Conservation (phyloP, 1,140 invertebrate genomes). For the Metaphire vulgaris region DNA sequence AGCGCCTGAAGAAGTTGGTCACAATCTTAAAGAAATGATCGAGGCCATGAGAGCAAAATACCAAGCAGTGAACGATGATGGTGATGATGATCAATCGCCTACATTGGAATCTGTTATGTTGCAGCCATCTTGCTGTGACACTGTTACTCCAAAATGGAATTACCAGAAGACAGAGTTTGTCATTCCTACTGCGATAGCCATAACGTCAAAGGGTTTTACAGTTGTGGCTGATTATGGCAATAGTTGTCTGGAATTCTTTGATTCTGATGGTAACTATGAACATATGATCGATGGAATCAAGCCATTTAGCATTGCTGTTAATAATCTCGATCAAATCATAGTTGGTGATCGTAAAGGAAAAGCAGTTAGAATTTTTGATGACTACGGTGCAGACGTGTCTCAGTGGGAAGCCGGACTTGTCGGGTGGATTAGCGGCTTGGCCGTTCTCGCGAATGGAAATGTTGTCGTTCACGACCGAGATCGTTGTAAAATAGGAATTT, state of each 20-base stretch:
- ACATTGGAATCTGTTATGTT: not conserved
- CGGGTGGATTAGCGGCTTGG: conserved; percentile 23
- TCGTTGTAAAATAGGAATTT: conserved; percentile 6
- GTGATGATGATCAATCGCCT: not conserved
- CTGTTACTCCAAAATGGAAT: not conserved
- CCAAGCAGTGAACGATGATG: not conserved
- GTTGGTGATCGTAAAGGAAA: conserved; percentile 22
- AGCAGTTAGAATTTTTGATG: conserved; percentile 20
- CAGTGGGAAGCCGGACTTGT: conserved; percentile 16
- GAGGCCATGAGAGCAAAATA: not conserved
- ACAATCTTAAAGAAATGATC: not conserved
- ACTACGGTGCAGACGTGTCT: not conserved
- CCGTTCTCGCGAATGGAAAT: conserved; percentile 9
- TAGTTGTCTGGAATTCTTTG: conserved; percentile 16
- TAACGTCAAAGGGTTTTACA: conserved; percentile 11
- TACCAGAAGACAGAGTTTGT: conserved; percentile 6
- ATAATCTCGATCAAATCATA: conserved; percentile 11
- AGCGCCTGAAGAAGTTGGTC: not conserved
- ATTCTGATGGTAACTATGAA: conserved; percentile 8
- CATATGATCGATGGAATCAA: conserved; percentile 19
- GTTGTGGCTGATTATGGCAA: conserved; percentile 28
- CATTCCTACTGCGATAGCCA: conserved; percentile 20
- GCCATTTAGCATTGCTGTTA: conserved; percentile 21
- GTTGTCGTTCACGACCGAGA: conserved; percentile 20
- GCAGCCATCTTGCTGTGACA: not conserved